phyloP scores from a whole-genome alignment of 2,797 vertebrate genomes.

The Brotula barbata region DNA sequence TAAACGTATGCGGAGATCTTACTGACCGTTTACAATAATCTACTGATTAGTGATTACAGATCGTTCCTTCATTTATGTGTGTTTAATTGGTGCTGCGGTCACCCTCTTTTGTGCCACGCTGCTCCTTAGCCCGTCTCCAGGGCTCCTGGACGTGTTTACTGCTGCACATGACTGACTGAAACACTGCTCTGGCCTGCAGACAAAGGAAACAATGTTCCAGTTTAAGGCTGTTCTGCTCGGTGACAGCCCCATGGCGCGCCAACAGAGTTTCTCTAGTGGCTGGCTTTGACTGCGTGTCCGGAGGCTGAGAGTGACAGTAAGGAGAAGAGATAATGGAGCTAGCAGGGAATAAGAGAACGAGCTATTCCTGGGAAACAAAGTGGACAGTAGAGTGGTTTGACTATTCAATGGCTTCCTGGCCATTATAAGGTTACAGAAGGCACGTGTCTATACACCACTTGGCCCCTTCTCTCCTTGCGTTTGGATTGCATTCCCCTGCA shows the following conservation, averaged over 20 bases:
- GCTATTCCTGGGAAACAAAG: conserved; percentile 7
- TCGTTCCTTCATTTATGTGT: conserved; percentile 33
- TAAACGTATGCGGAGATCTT: conserved; percentile 1
- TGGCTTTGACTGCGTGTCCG: conserved; percentile 31
- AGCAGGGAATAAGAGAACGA: conserved; percentile 19
- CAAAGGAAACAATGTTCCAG: conserved; percentile 50
- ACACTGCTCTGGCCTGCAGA: conserved; percentile 40
- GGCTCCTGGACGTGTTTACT: conserved; percentile 49
- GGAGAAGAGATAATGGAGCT: conserved; percentile 14
- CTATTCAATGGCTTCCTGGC: conserved; percentile 7
- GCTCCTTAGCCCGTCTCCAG: conserved; percentile 32
- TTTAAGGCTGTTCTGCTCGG: conserved; percentile 45
- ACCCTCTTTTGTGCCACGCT: too few relatives aligned
- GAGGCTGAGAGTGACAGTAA: conserved; percentile 21
- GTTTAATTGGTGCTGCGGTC: conserved; percentile 43
- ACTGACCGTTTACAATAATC: conserved; percentile 30
- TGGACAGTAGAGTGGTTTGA: conserved; percentile 12
- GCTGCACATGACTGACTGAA: conserved; percentile 39
- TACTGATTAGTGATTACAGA: conserved; percentile 42
- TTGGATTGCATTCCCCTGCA: conserved; percentile 18
- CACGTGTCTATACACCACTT: conserved; percentile 13
- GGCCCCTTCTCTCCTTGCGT: conserved; percentile 48
- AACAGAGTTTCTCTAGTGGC: conserved; percentile 30
- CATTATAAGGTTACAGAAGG: conserved; percentile 25
- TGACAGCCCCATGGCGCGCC: conserved; percentile 51